These are phyloP conservation scores for Halcyon chelicuti DNA, from an alignment of 2,797 vertebrate genomes.

Conservation along the genomic window DNA sequence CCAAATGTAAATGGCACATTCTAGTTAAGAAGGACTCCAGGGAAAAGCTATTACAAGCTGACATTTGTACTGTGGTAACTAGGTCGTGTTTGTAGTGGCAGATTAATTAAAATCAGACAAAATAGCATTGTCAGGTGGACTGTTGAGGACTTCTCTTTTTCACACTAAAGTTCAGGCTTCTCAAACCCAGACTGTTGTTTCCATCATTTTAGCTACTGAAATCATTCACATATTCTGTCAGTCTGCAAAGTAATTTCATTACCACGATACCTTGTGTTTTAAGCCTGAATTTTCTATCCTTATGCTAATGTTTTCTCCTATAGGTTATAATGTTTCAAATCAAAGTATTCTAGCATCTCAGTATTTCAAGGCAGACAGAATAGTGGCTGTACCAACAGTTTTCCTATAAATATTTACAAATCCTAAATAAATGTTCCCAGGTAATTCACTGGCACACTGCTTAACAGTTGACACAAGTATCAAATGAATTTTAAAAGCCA, in stretches of 20 bases:
- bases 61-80: slow-evolving; percentile 20
- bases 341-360: not conserved
- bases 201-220: not conserved
- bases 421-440: not conserved
- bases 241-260: not conserved
- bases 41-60: slow-evolving; percentile 20
- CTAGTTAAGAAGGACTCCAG: not conserved
- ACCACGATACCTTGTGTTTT: not conserved
- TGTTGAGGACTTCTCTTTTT: not conserved
- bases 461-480: not conserved
- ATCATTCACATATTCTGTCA: not conserved
- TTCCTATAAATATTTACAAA: not conserved
- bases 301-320: not conserved
- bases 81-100: slow-evolving; percentile 7
- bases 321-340: not conserved
- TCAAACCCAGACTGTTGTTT: not conserved
- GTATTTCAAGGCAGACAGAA: not conserved
- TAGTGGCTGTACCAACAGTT: not conserved
- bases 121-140: not conserved
- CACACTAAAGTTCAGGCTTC: not conserved
- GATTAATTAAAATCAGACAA: slow-evolving; percentile 25
- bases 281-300: not conserved
- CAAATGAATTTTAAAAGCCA: not conserved
- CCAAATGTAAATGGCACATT: not conserved
- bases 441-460: not conserved